These are phyloP conservation scores for Megaceryle torquata DNA, from an alignment of 2,113 vertebrate genomes.

Conservation along the genomic window DNA sequence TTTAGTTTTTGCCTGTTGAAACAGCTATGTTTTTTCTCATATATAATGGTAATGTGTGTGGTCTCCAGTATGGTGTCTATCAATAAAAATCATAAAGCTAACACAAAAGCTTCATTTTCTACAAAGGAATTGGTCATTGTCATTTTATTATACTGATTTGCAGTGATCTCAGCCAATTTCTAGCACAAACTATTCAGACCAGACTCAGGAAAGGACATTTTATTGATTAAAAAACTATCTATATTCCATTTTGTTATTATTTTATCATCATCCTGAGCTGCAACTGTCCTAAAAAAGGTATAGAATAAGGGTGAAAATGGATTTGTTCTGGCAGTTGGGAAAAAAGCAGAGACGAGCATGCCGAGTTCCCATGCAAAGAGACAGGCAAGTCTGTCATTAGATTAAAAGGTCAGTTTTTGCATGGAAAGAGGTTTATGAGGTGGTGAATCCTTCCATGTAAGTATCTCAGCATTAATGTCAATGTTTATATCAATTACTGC, in stretches of 20 bases:
- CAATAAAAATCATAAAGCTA: conserved; percentile 35
- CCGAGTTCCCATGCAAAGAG: neutral
- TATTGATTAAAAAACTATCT: conserved; percentile 14
- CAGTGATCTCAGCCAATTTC: neutral
- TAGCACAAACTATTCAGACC: neutral
- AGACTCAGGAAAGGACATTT: neutral
- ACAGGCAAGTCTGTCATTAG: neutral
- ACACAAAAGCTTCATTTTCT: conserved; percentile 35
- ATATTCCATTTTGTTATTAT: neutral
- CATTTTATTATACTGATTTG: conserved; percentile 7
- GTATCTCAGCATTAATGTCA: conserved; percentile 43
- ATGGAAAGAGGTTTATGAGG: conserved; percentile 48
- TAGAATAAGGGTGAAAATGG: neutral
- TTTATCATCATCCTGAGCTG: neutral
- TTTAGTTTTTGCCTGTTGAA: conserved; percentile 49
- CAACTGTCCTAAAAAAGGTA: neutral
- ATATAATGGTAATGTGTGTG: neutral
- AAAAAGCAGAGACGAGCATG: neutral
- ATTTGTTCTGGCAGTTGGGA: neutral
- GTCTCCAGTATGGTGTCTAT: conserved; percentile 16
- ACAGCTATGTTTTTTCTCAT: conserved; percentile 12
- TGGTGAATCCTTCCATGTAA: conserved; percentile 14
- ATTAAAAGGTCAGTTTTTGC: conserved; percentile 54
- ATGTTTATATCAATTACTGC: conserved; percentile 52
- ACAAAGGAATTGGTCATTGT: neutral